Percentiles rank a stretch among this genome's conserved stretches.
phyloP scores from a whole-genome alignment of 2,113 vertebrate genomes.

The Psophia crepitans region DNA sequence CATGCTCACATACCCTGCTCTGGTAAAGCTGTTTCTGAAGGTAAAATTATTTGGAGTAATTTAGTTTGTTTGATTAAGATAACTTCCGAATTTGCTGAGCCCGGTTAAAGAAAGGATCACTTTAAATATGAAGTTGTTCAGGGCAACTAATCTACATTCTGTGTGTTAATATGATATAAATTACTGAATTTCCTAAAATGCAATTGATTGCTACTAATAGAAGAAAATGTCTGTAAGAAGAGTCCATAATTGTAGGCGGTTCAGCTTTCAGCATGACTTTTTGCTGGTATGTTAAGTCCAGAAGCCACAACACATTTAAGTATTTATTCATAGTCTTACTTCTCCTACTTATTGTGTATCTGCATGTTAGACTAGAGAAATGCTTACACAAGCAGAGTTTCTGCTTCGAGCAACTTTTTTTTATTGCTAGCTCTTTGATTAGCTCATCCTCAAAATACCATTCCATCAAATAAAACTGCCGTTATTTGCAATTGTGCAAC shows the following conservation, averaged over 20 bases:
- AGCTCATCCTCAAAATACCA: not conserved
- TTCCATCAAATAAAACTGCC: not conserved
- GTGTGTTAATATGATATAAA: not conserved
- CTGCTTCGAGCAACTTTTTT: not conserved
- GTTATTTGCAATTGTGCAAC: not conserved
- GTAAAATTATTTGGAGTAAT: not conserved
- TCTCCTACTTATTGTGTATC: not conserved
- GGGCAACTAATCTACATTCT: not conserved
- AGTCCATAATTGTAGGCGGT: not conserved
- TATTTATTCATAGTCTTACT: constrained; percentile 39
- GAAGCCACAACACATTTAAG: not conserved
- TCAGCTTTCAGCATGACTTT: not conserved
- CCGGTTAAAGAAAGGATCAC: not conserved
- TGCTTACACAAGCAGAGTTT: constrained; percentile 30
- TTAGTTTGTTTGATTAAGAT: not conserved
- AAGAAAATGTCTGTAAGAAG: not conserved
- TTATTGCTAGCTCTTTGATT: not conserved
- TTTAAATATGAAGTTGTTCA: not conserved
- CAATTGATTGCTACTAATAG: not conserved
- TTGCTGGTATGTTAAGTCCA: constrained; percentile 9
- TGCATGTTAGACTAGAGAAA: constrained; percentile 24
- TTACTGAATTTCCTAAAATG: not conserved
- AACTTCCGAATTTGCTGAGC: not conserved
- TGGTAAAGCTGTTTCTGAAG: not conserved
- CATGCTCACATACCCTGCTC: not conserved